Percentiles rank a stretch among this genome's conserved stretches.
phyloP scores from a whole-genome alignment of 2,113 vertebrate genomes.

The Crotalus tigris region DNA sequence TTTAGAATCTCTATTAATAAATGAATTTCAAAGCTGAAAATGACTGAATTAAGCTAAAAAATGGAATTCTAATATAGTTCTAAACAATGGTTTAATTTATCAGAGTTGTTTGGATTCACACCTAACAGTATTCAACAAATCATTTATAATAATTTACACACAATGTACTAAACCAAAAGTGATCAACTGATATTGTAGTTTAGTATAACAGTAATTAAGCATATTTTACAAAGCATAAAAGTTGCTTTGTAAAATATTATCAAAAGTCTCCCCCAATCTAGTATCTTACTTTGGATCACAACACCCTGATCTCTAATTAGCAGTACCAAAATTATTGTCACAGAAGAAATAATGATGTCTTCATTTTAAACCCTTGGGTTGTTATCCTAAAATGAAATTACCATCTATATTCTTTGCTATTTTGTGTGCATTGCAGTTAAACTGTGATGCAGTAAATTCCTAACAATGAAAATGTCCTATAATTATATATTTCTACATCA shows the following conservation, averaged over 20 bases:
- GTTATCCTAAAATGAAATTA: neutral
- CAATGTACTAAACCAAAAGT: neutral
- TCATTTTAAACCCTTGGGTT: neutral
- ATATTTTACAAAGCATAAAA: neutral
- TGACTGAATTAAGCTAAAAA: neutral
- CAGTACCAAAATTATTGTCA: neutral
- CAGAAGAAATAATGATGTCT: neutral
- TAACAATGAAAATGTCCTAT: neutral
- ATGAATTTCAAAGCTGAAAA: neutral
- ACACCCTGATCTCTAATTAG: neutral
- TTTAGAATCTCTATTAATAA: neutral
- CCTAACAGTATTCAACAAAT: neutral
- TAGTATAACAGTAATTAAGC: neutral
- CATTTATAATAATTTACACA: neutral
- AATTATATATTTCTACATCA: neutral
- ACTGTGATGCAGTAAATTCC: neutral
- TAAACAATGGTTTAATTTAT: neutral
- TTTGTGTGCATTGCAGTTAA: neutral
- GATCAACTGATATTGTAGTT: neutral
- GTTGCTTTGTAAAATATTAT: neutral
- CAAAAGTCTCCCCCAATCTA: neutral
- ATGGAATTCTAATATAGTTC: neutral
- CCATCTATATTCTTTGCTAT: neutral
- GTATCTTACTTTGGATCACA: neutral
- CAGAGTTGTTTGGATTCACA: neutral